Evolutionary conservation across 1,140 invertebrate species (phyloP).

Genomic region (Grapholita molesta): DNA sequence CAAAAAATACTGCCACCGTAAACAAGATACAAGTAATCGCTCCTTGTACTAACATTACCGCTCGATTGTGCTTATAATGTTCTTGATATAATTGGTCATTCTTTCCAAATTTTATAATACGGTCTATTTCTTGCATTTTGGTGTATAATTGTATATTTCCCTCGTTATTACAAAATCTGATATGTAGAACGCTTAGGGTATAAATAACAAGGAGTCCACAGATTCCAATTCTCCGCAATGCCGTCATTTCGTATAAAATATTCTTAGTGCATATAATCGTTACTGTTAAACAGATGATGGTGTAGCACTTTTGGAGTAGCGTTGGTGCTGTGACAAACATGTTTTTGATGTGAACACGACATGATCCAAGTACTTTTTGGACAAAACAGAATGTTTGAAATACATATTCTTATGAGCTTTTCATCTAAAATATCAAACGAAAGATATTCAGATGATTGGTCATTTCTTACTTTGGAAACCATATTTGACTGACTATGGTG

Average conservation of each 20-base stretch:
- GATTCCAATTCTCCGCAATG: background rate
- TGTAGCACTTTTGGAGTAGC: background rate
- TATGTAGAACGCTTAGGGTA: background rate
- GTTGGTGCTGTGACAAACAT: background rate
- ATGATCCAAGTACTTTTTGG: background rate
- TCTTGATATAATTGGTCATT: background rate
- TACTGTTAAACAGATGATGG: background rate
- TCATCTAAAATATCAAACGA: conserved; percentile 15
- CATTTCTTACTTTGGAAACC: background rate
- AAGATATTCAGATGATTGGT: background rate
- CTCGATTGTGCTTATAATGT: background rate
- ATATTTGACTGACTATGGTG: background rate
- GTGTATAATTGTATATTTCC: background rate
- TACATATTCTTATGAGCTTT: background rate
- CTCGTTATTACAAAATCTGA: conserved; percentile 1
- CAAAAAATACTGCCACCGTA: background rate
- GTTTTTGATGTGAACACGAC: background rate
- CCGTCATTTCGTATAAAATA: background rate
- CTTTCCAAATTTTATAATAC: background rate
- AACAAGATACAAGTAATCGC: background rate
- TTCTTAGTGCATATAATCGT: background rate
- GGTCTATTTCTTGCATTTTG: conserved; percentile 17
- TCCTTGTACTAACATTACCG: background rate
- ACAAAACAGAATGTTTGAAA: background rate
- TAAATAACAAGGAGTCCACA: background rate